phyloP scores from a whole-genome alignment of 1,140 invertebrate genomes.

The Saccostrea glomerata region DNA sequence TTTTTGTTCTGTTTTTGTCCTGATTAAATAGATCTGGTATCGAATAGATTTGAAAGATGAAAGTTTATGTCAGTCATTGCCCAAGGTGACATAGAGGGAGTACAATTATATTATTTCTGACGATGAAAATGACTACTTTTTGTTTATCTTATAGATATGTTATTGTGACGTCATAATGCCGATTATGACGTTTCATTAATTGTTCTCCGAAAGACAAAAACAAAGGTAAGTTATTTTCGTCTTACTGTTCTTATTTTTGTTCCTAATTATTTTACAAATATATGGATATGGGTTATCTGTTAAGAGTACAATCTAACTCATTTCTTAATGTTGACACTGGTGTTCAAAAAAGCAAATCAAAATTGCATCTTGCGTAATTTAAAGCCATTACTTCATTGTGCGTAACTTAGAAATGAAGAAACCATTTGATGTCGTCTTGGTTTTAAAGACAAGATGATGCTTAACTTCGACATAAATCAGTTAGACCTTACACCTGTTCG shows the following conservation, averaged over 20 bases:
- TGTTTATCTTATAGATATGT: not conserved
- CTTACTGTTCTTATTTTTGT: not conserved
- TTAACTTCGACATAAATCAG: constrained; percentile 24
- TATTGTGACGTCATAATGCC: not conserved
- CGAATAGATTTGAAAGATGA: not conserved
- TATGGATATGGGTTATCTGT: not conserved
- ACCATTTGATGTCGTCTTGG: not conserved
- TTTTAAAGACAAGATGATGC: constrained; percentile 13
- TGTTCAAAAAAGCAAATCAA: constrained; percentile 37
- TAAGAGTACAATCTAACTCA: not conserved
- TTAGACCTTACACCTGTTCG: not conserved
- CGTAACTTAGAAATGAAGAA: not conserved
- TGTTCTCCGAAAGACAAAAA: not conserved
- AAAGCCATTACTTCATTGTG: not conserved
- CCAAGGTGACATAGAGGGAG: not conserved
- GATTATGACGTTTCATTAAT: not conserved
- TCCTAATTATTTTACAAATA: not conserved
- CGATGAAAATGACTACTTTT: not conserved
- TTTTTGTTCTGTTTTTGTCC: not conserved
- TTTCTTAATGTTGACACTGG: not conserved
- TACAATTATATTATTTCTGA: not conserved
- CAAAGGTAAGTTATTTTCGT: not conserved
- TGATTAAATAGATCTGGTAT: not conserved
- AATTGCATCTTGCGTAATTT: constrained; percentile 20
- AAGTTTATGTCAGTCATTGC: not conserved